A percentile compares a stretch with the other conserved stretches of the same genome.
phyloP scores from a whole-genome alignment of 2,888 invertebrate species.

The Galerucella calmariensis region DNA sequence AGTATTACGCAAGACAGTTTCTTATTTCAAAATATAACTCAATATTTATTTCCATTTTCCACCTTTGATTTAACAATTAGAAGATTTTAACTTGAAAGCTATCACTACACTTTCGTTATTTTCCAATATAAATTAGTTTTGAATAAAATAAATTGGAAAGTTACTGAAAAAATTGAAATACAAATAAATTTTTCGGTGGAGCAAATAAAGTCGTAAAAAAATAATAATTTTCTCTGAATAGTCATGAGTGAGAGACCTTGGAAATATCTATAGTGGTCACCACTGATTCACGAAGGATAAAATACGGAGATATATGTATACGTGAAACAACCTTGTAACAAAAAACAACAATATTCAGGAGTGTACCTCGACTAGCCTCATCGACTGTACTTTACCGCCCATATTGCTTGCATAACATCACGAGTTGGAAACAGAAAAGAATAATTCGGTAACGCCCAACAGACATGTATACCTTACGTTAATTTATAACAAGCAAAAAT shows the following conservation, averaged over 20 bases:
- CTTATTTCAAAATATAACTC: too few species aligned
- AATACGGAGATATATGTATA: conserved; percentile 14
- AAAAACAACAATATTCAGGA: conserved; percentile 34
- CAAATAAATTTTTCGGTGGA: neutral
- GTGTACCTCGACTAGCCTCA: conserved; percentile 43
- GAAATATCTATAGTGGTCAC: conserved; percentile 18
- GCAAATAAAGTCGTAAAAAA: neutral
- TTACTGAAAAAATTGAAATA: neutral
- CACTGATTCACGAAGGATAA: conserved; percentile 31
- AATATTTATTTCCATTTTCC: too few species aligned
- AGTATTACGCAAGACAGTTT: too few species aligned
- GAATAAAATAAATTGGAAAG: neutral
- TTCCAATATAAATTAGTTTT: too few species aligned
- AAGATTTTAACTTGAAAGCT: too few species aligned
- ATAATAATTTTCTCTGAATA: neutral
- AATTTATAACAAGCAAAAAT: conserved; percentile 65
- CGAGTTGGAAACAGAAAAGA: conserved; percentile 66
- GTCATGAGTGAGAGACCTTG: conserved; percentile 10
- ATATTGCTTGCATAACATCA: conserved; percentile 67
- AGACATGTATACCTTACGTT: conserved; percentile 65
- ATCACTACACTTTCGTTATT: neutral
- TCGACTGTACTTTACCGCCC: conserved; percentile 65
- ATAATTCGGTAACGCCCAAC: conserved; percentile 67
- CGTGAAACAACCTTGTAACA: conserved; percentile 38
- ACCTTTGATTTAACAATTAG: too few species aligned